Evolutionary conservation across 2,113 vertebrate species (phyloP), one percentile per base, ranked within the genome.

Genomic region (Morone saxatilis): DNA sequence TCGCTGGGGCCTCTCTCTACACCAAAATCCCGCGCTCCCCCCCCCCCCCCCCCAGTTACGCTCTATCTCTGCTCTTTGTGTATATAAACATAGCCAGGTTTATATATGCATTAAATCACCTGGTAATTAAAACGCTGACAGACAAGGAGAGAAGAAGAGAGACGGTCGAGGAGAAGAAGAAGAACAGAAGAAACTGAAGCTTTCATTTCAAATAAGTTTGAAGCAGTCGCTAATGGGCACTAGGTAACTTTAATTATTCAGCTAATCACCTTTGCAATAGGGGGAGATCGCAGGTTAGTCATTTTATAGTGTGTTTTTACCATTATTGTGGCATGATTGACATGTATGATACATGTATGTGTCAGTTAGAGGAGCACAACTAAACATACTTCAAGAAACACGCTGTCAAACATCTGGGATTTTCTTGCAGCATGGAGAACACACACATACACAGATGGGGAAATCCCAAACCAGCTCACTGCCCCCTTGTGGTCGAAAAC

Each of bases 71-170:
- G 19, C 66, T 83, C 67, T 85, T 50, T 86, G 85, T 84, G 41
- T 80, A 47, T 85, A 68, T 85, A 87, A 90, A 90, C 91, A 88
- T 6, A 69, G 56, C 25, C 61, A 25, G 71, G 76, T 90, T 31
- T 83, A 81, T 81, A 53, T 80, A 80, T 85, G 76, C 74, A 61
- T 86, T 89, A 86, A 91, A 91, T 91, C 83, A 87, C 72, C 78
- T 85, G 84, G 50, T 86, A 78, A 90, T 92, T 89, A 89, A 86
- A 73, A 76, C 4, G 5, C 19, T 38, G 70, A 78, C 60, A 62
- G 63, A 45, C 50, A 59, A 47, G 56, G 36, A 62, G 71, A 25
- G 45, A 19, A 25, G 43, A 17, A 40, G 54, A 75, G 43, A 63
- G 73, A 78, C 71, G 12, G 59, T 20, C 11, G 3, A 59, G 45